A percentile compares a stretch with the other conserved stretches of the same genome.
Conservation (phyloP, 1,140 invertebrate species). For the Zaprionus vittiger region DNA sequence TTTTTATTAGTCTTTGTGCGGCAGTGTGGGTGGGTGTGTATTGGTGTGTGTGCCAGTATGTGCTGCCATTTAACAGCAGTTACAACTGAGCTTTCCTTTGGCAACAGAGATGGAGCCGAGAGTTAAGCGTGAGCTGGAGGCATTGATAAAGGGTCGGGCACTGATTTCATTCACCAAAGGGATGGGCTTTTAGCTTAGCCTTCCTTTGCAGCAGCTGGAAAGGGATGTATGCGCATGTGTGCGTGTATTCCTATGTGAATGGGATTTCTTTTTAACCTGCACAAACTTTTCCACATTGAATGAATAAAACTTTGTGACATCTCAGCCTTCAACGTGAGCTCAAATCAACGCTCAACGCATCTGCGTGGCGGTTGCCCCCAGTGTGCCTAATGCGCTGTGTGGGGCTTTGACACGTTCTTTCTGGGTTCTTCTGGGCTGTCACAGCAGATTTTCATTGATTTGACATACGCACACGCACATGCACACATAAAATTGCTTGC, state of each 20-base stretch:
- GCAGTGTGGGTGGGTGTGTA: background rate
- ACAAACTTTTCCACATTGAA: conserved; percentile 9
- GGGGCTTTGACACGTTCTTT: conserved; percentile 45
- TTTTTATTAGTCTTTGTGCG: conserved; percentile 27
- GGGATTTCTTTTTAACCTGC: conserved; percentile 2
- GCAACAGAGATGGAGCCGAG: background rate
- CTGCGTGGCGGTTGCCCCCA: conserved; percentile 15
- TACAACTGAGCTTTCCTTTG: conserved; percentile 16
- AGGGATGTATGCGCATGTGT: background rate
- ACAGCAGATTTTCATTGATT: conserved; percentile 63
- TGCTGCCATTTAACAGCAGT: conserved; percentile 33
- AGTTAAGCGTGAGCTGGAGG: conserved; percentile 17
- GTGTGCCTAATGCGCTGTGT: conserved; percentile 3
- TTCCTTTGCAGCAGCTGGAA: background rate
- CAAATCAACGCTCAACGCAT: conserved; percentile 29
- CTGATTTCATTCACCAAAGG: conserved; percentile 11
- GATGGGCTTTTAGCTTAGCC: background rate
- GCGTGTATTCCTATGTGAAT: background rate
- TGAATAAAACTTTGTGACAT: conserved; percentile 5
- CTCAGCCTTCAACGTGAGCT: conserved; percentile 26
- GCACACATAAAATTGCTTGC: conserved; percentile 11
- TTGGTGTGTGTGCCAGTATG: background rate
- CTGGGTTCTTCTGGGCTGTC: conserved; percentile 48
- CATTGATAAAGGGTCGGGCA: conserved; percentile 27
- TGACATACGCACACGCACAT: conserved; percentile 28